Evolutionary conservation across 1,140 invertebrate species (phyloP), one percentile per base, ranked within the genome.

Genomic region (Apis cerana): DNA sequence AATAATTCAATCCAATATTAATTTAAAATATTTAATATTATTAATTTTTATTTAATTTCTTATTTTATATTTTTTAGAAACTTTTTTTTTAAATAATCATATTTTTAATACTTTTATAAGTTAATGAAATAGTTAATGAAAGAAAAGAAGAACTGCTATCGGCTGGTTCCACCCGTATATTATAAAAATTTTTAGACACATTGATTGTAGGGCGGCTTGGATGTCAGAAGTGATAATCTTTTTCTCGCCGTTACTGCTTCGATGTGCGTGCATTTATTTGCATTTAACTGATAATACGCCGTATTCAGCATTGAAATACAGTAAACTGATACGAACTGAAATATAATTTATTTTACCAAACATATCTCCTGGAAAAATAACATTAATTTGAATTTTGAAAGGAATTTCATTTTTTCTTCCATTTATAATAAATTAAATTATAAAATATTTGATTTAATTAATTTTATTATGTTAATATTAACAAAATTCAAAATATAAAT

Each of bases 211-310:
- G 75, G 61, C 70, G 78, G 78, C 70, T 80, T 75, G 61, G 52
- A 80, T 80, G 61, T 80, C 70, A 75, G 50, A 56, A 56, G 48
- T 19, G 69, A 80, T 72, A 72, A 72, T 62, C 48, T 54, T 80
- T 72, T 75, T 74, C 78, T 75, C 61, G 78, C 78, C 78, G 70
- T 80, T 80, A 23, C 61, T 75, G 78, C 78, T 80, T 75, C 52
- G 78, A 80, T 80, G 78, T 80, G 78, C 70, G 78, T 50, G 78
- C 70, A 80, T 80, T 80, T 80, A 64, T 80, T 80, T 80, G 59
- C 78, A 80, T 80, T 80, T 80, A 80, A 65, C 78, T 80, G 78
- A 80, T 80, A 80, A 80, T 80, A 80, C 78, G 70, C 78, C 78
- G 70, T 80, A 80, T 52, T 80, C 70, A 80, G 61, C 78, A 80